phyloP scores from a whole-genome alignment of 92 coral and sea anemone genomes.

The Anthopleura xanthogrammica region DNA sequence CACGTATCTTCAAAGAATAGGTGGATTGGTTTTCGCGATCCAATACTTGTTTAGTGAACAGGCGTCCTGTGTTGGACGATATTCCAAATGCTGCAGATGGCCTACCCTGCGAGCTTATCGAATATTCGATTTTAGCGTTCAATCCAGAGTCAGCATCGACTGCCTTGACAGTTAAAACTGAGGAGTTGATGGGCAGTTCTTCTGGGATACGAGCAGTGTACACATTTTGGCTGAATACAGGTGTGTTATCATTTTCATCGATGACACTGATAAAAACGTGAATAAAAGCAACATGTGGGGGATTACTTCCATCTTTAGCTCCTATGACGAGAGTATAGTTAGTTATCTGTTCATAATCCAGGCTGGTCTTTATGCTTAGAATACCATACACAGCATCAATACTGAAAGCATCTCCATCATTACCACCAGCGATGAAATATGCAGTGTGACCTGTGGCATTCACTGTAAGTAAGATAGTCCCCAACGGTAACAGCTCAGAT shows the following conservation, averaged over 20 bases:
- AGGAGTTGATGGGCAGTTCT: slow-evolving; percentile 50
- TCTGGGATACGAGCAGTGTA: slow-evolving; percentile 62
- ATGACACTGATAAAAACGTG: slow-evolving; percentile 46
- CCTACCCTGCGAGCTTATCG: slow-evolving; percentile 36
- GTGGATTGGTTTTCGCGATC: slow-evolving; percentile 73
- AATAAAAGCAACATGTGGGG: slow-evolving; percentile 66
- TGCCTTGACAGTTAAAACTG: slow-evolving; percentile 60
- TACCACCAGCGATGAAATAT: slow-evolving; percentile 84
- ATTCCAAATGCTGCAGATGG: slow-evolving; percentile 58
- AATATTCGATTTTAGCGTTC: slow-evolving; percentile 73
- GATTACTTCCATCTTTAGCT: slow-evolving; percentile 77
- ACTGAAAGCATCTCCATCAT: slow-evolving; percentile 64
- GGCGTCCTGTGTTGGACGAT: slow-evolving; percentile 60
- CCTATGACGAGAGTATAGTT: slow-evolving; percentile 75
- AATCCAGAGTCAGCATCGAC: slow-evolving; percentile 80
- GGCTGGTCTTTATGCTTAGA: slow-evolving; percentile 50
- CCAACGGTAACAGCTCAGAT: slow-evolving; percentile 69
- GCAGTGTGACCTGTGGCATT: slow-evolving; percentile 85
- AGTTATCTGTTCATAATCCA: slow-evolving; percentile 68
- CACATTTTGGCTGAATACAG: slow-evolving; percentile 61
- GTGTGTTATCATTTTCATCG: slow-evolving; percentile 86
- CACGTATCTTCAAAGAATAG: slow-evolving; percentile 70
- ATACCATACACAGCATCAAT: slow-evolving; percentile 66
- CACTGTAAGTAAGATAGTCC: slow-evolving; percentile 58
- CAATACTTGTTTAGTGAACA: slow-evolving; percentile 61